Evolutionary conservation across 2,888 invertebrate genomes (phyloP).

Genomic region (Venustoraphidia nigricollis): DNA sequence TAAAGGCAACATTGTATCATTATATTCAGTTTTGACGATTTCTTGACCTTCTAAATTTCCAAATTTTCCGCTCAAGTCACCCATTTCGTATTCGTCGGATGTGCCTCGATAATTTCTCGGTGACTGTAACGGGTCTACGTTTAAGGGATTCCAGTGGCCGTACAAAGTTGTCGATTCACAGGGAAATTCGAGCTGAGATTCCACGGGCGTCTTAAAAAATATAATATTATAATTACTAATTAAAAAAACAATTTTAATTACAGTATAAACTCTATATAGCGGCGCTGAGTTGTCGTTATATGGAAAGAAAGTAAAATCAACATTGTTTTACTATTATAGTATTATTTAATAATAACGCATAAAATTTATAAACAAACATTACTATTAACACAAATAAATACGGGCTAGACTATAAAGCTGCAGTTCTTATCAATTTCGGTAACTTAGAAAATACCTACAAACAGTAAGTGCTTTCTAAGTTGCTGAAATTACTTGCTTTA

Average conservation of each 20-base stretch:
- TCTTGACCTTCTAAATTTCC: slow-evolving; percentile 54
- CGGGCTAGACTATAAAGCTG: too few relatives aligned
- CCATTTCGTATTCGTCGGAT: slow-evolving; percentile 73
- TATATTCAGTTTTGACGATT: slow-evolving; percentile 41
- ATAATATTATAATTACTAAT: slow-evolving; percentile 9
- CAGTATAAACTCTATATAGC: too few relatives aligned
- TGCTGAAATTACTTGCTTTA: too few relatives aligned
- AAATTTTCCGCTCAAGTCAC: slow-evolving; percentile 75
- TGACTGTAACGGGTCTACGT: slow-evolving; percentile 43
- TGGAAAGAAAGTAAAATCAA: too few relatives aligned
- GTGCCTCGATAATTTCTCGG: slow-evolving; percentile 47
- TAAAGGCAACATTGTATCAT: slow-evolving; percentile 68
- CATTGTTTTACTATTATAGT: too few relatives aligned
- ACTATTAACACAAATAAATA: too few relatives aligned
- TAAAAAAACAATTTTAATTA: slow-evolving; percentile 1
- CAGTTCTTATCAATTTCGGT: too few relatives aligned
- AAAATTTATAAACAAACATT: too few relatives aligned
- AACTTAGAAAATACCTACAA: too few relatives aligned
- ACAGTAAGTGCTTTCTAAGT: too few relatives aligned
- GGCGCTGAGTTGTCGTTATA: too few relatives aligned
- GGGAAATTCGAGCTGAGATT: slow-evolving; percentile 71
- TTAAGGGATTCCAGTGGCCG: slow-evolving; percentile 75
- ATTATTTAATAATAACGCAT: too few relatives aligned
- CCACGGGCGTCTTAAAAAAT: slow-evolving; percentile 54
- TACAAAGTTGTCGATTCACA: slow-evolving; percentile 71